Evolutionary conservation across 2,888 invertebrate species (phyloP).

Genomic region (Portevinia maculata): DNA sequence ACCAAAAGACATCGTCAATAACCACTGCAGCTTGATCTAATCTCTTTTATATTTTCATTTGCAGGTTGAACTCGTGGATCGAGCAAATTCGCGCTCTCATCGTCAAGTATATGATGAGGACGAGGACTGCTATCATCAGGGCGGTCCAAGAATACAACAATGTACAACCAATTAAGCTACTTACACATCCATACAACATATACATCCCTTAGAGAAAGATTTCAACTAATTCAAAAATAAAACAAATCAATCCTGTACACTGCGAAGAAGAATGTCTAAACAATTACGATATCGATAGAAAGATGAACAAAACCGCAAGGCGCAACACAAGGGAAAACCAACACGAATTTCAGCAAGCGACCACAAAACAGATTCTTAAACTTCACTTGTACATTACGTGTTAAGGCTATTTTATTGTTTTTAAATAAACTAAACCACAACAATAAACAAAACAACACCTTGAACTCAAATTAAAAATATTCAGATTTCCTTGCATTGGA

Average conservation of each 20-base stretch:
- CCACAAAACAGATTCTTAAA: slow-evolving; percentile 19
- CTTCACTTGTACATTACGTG: slow-evolving; percentile 64
- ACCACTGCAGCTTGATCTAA: too few species aligned
- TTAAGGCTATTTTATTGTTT: slow-evolving; percentile 71
- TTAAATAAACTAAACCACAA: slow-evolving; percentile 65
- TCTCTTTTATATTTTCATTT: background rate
- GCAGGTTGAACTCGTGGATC: slow-evolving; percentile 89
- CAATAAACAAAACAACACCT: slow-evolving; percentile 23
- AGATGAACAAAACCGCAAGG: slow-evolving; percentile 25
- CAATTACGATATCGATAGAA: slow-evolving; percentile 26
- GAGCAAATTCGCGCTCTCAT: slow-evolving; percentile 87
- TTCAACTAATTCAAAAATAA: slow-evolving; percentile 66
- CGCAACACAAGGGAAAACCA: slow-evolving; percentile 13
- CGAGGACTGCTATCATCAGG: slow-evolving; percentile 86
- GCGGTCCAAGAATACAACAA: slow-evolving; percentile 88
- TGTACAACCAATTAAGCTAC: slow-evolving; percentile 89
- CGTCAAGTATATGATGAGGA: slow-evolving; percentile 91
- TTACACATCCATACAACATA: slow-evolving; percentile 72
- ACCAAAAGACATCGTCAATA: too few species aligned
- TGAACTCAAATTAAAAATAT: slow-evolving; percentile 34
- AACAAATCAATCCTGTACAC: slow-evolving; percentile 55
- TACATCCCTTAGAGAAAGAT: slow-evolving; percentile 73
- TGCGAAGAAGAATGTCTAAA: slow-evolving; percentile 39
- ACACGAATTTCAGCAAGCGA: slow-evolving; percentile 28
- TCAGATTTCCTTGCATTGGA: slow-evolving; percentile 37